Percentiles rank a stretch among this genome's conserved stretches.
These are phyloP conservation scores for Heterohyrax brucei DNA, from an alignment of 2,797 vertebrate genomes.

Conservation along the genomic window DNA sequence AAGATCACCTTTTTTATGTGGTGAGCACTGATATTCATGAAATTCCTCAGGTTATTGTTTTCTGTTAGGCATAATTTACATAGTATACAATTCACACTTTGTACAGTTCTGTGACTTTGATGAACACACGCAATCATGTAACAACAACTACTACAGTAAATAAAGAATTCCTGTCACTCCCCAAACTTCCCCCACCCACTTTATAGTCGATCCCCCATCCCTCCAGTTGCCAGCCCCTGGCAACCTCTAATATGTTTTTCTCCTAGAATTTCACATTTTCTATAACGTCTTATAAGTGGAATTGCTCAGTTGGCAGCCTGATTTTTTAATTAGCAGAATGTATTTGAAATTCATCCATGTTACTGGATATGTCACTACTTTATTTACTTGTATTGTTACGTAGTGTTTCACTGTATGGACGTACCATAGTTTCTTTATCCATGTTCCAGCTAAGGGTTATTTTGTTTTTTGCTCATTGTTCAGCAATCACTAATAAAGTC, in stretches of 20 bases:
- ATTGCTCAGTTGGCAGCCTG: not conserved
- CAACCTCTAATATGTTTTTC: not conserved
- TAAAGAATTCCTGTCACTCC: not conserved
- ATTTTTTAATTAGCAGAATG: not conserved
- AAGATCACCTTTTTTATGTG: not conserved
- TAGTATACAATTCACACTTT: too few relatives aligned
- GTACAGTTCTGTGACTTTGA: not conserved
- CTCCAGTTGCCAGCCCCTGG: not conserved
- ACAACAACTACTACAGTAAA: not conserved
- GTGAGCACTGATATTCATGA: not conserved
- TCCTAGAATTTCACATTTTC: not conserved
- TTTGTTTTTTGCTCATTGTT: not conserved
- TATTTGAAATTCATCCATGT: not conserved
- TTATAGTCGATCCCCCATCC: not conserved
- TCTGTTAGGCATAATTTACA: not conserved
- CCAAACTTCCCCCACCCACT: not conserved
- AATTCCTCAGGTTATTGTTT: not conserved
- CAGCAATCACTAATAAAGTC: not conserved
- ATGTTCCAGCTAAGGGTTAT: not conserved
- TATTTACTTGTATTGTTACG: too few relatives aligned
- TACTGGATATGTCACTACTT: too few relatives aligned
- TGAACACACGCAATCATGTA: not conserved
- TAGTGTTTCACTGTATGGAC: not conserved
- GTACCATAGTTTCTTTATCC: not conserved
- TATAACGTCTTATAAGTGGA: not conserved